Evolutionary conservation across 1,140 invertebrate species (phyloP).

Genomic region (Dufourea novaeangliae): DNA sequence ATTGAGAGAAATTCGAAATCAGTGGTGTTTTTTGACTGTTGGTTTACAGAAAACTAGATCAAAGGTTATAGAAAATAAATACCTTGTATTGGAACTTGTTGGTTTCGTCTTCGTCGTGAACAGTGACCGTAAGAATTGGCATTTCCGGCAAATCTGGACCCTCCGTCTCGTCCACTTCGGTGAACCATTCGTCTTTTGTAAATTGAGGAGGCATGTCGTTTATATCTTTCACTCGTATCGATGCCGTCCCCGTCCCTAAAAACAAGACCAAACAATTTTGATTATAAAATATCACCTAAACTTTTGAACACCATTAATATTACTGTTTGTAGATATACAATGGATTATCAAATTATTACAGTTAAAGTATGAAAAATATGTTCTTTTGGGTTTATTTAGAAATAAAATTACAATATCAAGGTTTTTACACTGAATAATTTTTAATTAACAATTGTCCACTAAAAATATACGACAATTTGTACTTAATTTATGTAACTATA

Average conservation of each 20-base stretch:
- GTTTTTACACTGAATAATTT: too few relatives aligned
- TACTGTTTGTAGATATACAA: too few relatives aligned
- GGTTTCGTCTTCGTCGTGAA: conserved; percentile 97
- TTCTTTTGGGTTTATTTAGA: too few relatives aligned
- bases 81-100: conserved; percentile 98
- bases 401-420: too few relatives aligned
- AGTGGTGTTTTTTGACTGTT: too few relatives aligned
- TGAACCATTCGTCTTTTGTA: conserved; percentile 97
- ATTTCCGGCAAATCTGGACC: conserved; percentile 96
- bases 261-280: not conserved
- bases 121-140: conserved; percentile 96
- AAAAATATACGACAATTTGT: too few relatives aligned
- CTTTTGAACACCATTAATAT: too few relatives aligned
- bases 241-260: conserved; percentile 92
- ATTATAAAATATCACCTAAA: too few relatives aligned
- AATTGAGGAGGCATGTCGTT: conserved; percentile 98
- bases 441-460: too few relatives aligned
- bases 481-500: too few relatives aligned
- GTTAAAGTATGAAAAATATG: too few relatives aligned
- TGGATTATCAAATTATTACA: too few relatives aligned
- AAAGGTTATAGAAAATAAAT: not conserved
- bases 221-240: conserved; percentile 96
- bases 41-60: not conserved
- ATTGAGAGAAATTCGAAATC: not conserved
- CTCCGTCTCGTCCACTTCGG: conserved; percentile 98